A percentile compares a stretch with the other conserved stretches of the same genome.
Conservation (phyloP, 2,888 invertebrate species). For the Dendrolimus pini region DNA sequence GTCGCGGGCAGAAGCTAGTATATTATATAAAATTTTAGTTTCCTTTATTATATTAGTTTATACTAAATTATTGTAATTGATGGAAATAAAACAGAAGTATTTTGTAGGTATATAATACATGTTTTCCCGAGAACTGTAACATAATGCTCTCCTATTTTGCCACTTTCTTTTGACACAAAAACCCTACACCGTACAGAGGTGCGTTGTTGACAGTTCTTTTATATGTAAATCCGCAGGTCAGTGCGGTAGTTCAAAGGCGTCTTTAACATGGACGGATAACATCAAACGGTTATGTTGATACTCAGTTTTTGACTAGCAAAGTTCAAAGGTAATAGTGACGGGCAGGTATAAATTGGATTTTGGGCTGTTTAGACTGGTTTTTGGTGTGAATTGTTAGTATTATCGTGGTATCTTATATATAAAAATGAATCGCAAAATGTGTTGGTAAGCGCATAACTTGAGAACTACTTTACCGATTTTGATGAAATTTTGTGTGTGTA, state of each 20-base stretch:
- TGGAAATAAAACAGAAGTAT: too few relatives aligned
- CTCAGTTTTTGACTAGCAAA: background rate
- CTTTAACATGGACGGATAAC: background rate
- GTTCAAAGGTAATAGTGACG: background rate
- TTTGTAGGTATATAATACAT: too few relatives aligned
- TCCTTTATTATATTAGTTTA: too few relatives aligned
- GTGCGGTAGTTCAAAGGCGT: background rate
- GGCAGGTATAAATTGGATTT: background rate
- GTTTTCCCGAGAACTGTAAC: too few relatives aligned
- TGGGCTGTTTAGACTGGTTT: background rate
- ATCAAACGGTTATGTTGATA: background rate
- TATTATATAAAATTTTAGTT: too few relatives aligned
- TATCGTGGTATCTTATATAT: too few relatives aligned
- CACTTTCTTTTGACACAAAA: background rate
- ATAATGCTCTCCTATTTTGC: background rate
- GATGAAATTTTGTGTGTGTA: too few relatives aligned
- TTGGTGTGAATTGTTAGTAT: background rate
- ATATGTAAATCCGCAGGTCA: background rate
- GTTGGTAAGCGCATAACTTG: too few relatives aligned
- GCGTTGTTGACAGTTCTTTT: background rate
- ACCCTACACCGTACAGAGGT: background rate
- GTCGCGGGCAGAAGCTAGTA: too few relatives aligned
- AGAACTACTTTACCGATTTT: too few relatives aligned
- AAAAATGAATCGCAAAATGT: too few relatives aligned
- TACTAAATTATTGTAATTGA: too few relatives aligned